Percentiles rank a stretch among this genome's conserved stretches.
These are phyloP conservation scores for Conops quadrifasciatus DNA, from an alignment of 2,888 invertebrate genomes.

Conservation along the genomic window DNA sequence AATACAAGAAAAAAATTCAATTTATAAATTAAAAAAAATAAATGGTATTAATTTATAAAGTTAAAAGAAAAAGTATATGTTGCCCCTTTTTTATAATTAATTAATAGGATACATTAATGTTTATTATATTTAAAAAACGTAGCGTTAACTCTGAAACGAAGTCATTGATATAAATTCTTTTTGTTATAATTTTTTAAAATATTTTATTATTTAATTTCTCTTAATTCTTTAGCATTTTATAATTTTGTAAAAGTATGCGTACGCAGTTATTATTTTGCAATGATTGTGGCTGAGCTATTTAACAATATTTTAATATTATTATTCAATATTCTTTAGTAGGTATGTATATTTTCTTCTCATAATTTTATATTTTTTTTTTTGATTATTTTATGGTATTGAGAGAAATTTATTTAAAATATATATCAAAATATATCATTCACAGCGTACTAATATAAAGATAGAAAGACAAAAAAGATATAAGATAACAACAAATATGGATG, in stretches of 20 bases:
- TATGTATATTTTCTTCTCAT: not conserved
- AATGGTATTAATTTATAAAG: too few species aligned
- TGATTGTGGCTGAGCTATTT: conserved; percentile 47
- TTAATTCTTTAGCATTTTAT: not conserved
- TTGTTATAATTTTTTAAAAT: not conserved
- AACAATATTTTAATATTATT: conserved; percentile 23
- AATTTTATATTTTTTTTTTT: not conserved
- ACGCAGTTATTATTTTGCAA: conserved; percentile 36
- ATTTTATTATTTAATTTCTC: not conserved
- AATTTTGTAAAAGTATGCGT: conserved; percentile 27
- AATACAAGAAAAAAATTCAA: too few species aligned
- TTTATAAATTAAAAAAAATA: conserved; percentile 33
- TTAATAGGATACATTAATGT: too few species aligned
- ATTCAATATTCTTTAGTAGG: not conserved
- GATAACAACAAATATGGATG: conserved; percentile 11
- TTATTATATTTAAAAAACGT: too few species aligned
- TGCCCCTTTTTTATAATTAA: too few species aligned
- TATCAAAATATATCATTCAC: too few species aligned
- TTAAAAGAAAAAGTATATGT: too few species aligned
- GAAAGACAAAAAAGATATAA: not conserved
- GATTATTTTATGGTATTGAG: too few species aligned
- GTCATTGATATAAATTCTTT: not conserved
- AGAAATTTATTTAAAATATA: not conserved
- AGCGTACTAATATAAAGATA: too few species aligned
- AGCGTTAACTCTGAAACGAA: too few species aligned